These are phyloP conservation scores for Archivesica marissinica DNA, from an alignment of 1,140 invertebrate species.

Conservation along the genomic window DNA sequence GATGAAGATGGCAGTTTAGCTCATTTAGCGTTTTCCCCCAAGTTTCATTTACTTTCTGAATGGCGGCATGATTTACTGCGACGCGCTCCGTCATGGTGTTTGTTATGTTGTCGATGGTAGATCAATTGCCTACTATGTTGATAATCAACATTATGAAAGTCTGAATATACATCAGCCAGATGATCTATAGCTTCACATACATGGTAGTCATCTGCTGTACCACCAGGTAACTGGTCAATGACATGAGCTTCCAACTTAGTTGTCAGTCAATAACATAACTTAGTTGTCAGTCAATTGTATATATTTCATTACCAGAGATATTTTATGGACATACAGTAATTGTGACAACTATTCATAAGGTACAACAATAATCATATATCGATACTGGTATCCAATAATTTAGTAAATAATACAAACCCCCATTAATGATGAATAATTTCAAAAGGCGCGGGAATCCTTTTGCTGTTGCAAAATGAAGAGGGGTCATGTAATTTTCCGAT, in stretches of 20 bases:
- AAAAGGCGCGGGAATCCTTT: constrained; percentile 66
- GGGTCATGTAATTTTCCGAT: constrained; percentile 81
- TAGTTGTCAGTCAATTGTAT: neutral
- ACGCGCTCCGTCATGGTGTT: too few relatives aligned
- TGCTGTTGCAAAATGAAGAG: constrained; percentile 74
- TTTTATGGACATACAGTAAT: neutral
- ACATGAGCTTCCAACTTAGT: neutral
- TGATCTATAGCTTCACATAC: too few relatives aligned
- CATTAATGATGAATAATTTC: constrained; percentile 71
- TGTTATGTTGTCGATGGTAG: too few relatives aligned
- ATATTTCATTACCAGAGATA: neutral
- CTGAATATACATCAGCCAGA: neutral
- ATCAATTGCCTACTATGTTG: too few relatives aligned
- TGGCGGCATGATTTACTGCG: neutral
- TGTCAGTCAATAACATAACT: neutral
- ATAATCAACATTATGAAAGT: too few relatives aligned
- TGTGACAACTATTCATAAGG: too few relatives aligned
- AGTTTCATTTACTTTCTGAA: neutral
- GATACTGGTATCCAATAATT: too few relatives aligned
- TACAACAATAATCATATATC: too few relatives aligned
- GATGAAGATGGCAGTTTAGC: too few relatives aligned
- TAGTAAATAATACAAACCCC: constrained; percentile 68
- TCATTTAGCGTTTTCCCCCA: neutral
- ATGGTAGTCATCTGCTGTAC: neutral
- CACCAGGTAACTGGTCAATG: neutral